Evolutionary conservation across 1,140 invertebrate genomes (phyloP), one percentile per base, ranked within the genome.

Genomic region (Charaxes varanes): DNA sequence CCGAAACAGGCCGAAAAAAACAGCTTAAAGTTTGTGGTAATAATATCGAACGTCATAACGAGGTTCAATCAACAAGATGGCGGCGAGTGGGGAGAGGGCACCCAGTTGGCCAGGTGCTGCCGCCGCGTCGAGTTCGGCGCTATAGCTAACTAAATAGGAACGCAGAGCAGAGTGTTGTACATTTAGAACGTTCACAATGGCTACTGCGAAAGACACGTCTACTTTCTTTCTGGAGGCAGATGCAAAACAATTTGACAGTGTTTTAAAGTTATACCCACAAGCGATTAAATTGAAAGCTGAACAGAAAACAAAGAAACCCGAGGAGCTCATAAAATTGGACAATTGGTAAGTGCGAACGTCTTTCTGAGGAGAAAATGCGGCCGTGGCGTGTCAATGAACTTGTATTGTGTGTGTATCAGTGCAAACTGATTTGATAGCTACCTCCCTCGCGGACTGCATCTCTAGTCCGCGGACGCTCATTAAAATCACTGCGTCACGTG

Each of bases 251-350:
- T 96, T 94, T 85, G 91, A 94, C 72, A 91, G 93, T 85, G 93
- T 95, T 62, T 88, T 94, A 58, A 92, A 93, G 85, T 86, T 96
- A 61, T 96, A 96, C 84, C 93, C 94, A 47, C 90, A 95, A 86
- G 94, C 93, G 45, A 86, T 97, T 27, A 89, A 90, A 79, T 83
- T 95, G 53, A 96, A 96, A 85, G 94, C 94, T 33, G 92, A 94
- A 84, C 89, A 88, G 69, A 94, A 93, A 76, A 91, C 88, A 62
- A 96, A 96, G 87, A 96, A 94, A 85, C 93, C 94, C 28, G 94
- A 96, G 80, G 94, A 97, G 86, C 89, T 96, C 54, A 92, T 96
- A 81, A 95, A 95, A 85, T 86, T 96, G 80, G 95, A 97, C 85
- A 93, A 94, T 77, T 97, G 95, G 94, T 95, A 87, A 94, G 92